phyloP scores from a whole-genome alignment of 2,113 vertebrate genomes.

The Ranitomeya variabilis region DNA sequence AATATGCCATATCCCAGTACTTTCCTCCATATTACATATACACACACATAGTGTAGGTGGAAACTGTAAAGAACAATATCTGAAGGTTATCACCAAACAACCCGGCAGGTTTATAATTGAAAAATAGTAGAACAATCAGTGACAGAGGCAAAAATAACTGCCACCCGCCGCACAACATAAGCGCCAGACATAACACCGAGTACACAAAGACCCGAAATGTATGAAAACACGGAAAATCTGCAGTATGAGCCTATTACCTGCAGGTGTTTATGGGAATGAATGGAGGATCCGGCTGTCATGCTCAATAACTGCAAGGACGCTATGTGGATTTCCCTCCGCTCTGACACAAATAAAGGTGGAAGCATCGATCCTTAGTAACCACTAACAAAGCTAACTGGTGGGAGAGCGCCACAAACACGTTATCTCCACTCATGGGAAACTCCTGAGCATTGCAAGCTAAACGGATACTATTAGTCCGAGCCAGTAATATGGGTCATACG shows the following conservation, averaged over 20 bases:
- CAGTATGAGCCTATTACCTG: constrained; percentile 16
- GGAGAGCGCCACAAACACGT: constrained; percentile 16
- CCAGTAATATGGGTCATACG: too few relatives aligned
- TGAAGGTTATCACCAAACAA: not conserved
- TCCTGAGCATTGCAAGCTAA: not conserved
- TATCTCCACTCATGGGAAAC: not conserved
- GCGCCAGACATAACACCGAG: not conserved
- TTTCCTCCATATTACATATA: too few relatives aligned
- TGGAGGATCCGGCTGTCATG: constrained; percentile 30
- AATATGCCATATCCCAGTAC: too few relatives aligned
- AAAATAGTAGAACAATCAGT: not conserved
- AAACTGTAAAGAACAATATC: not conserved
- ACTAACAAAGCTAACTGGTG: constrained; percentile 21
- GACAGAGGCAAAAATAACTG: not conserved
- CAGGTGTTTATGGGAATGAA: constrained; percentile 17
- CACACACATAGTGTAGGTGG: too few relatives aligned
- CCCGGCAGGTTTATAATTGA: not conserved
- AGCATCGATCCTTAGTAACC: constrained; percentile 42
- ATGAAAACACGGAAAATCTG: constrained; percentile 3
- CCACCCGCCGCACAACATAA: not conserved
- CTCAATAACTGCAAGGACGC: not conserved
- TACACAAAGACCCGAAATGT: not conserved
- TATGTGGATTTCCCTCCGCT: not conserved
- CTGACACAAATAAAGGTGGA: constrained; percentile 13
- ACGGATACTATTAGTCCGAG: too few relatives aligned